Percentiles rank a stretch among this genome's conserved stretches.
Evolutionary conservation across 2,797 vertebrate genomes (phyloP).

Genomic region (Arctocebus calabarensis): DNA sequence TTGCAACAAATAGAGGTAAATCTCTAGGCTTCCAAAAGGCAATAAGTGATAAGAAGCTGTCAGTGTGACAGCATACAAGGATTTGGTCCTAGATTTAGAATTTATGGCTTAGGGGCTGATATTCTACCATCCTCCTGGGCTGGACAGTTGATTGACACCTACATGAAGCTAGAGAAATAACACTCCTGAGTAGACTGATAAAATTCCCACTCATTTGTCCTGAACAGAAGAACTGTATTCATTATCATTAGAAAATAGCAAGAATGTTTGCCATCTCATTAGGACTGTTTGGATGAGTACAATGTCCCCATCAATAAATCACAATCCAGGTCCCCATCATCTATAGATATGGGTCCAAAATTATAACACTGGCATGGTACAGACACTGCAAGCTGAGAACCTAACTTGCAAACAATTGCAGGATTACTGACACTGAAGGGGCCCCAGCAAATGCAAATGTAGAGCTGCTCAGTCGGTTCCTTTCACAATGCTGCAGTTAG

Average conservation of each 20-base stretch:
- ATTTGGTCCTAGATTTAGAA: neutral
- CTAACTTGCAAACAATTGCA: neutral
- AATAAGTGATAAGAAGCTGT: neutral
- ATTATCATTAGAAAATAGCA: neutral
- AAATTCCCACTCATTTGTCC: neutral
- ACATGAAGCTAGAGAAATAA: neutral
- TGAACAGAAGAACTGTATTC: neutral
- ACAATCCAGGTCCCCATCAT: neutral
- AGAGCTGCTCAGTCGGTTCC: neutral
- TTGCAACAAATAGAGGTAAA: neutral
- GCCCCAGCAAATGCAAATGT: neutral
- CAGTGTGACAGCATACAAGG: neutral
- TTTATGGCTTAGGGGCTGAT: neutral
- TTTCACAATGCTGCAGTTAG: neutral
- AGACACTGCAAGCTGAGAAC: neutral
- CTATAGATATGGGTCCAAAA: neutral
- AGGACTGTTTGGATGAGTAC: neutral
- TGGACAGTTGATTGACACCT: neutral
- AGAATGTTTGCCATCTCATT: neutral
- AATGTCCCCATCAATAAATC: neutral
- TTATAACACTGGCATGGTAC: neutral
- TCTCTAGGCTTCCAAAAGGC: neutral
- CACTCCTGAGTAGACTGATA: neutral
- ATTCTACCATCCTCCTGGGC: neutral
- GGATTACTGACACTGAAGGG: neutral